A percentile compares a stretch with the other conserved stretches of the same genome.
phyloP scores from a whole-genome alignment of 2,797 vertebrate genomes.

The Peromyscus aztecus region DNA sequence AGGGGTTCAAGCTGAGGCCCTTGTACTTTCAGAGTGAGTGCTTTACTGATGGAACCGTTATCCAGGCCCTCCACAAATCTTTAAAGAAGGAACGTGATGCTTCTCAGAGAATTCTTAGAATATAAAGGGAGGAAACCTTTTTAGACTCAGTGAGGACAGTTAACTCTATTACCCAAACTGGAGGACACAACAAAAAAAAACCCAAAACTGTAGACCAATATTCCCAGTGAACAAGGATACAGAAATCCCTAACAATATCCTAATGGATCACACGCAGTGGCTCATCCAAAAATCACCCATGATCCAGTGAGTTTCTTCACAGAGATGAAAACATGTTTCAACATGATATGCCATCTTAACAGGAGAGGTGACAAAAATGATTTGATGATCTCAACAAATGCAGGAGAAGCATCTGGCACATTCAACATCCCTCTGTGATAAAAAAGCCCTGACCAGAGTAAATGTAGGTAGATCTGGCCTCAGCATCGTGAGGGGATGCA shows the following conservation, averaged over 20 bases:
- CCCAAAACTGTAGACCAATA: not conserved
- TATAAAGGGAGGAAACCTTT: not conserved
- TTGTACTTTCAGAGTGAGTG: not conserved
- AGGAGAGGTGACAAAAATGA: not conserved
- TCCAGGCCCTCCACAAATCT: not conserved
- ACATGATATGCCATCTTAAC: not conserved
- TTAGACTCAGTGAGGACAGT: not conserved
- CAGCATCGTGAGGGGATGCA: not conserved
- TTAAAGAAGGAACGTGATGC: not conserved
- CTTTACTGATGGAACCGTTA: not conserved
- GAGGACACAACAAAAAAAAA: not conserved
- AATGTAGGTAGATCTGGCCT: too few species aligned
- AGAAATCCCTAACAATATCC: not conserved
- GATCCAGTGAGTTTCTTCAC: not conserved
- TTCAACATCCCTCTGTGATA: not conserved
- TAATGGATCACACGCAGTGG: not conserved
- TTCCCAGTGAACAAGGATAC: not conserved
- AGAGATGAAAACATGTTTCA: not conserved
- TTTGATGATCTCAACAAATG: not conserved
- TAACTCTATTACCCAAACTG: not conserved
- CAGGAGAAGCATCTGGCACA: not conserved
- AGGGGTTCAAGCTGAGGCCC: not conserved
- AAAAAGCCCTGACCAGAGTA: not conserved
- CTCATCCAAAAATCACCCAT: not conserved
- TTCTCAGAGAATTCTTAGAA: not conserved